phyloP scores from a whole-genome alignment of 2,797 vertebrate genomes.

The Pipistrellus pygmaeus region DNA sequence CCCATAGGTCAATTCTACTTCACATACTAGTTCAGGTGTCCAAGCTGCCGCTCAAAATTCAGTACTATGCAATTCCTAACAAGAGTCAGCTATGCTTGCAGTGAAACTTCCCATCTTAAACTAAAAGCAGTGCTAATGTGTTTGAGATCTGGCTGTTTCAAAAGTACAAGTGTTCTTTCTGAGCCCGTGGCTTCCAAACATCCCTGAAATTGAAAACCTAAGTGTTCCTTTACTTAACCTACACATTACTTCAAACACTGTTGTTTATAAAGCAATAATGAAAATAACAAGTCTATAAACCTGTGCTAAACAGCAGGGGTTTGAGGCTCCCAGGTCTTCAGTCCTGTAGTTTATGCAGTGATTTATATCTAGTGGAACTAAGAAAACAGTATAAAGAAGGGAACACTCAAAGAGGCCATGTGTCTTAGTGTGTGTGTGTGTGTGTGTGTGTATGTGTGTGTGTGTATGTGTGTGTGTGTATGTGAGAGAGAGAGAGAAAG shows the following conservation, averaged over 20 bases:
- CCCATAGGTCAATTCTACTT: not conserved
- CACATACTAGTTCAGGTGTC: not conserved
- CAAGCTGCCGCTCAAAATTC: not conserved
- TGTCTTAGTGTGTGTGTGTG: not conserved
- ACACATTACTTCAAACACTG: conserved; percentile 70
- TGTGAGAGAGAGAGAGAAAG: not conserved
- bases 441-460: not conserved
- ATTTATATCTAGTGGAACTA: conserved; percentile 79
- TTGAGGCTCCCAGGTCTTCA: conserved; percentile 72
- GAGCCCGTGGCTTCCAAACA: conserved; percentile 44
- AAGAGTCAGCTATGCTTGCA: not conserved
- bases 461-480: too few relatives aligned
- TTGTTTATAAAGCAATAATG: conserved; percentile 82
- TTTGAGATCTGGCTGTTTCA: conserved; percentile 14
- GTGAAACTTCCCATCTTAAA: not conserved
- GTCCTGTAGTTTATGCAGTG: conserved; percentile 62
- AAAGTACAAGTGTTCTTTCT: conserved; percentile 37
- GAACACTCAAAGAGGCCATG: not conserved
- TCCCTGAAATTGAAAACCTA: conserved; percentile 54
- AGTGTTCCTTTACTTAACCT: conserved; percentile 57
- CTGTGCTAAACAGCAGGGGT: conserved; percentile 72
- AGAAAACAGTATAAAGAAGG: conserved; percentile 67
- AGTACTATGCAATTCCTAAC: not conserved
- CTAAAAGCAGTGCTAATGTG: not conserved
- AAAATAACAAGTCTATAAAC: conserved; percentile 86